Percentiles rank a stretch among this genome's conserved stretches.
phyloP scores from a whole-genome alignment of 1,140 invertebrate species.

The Archegozetes longisetosus region DNA sequence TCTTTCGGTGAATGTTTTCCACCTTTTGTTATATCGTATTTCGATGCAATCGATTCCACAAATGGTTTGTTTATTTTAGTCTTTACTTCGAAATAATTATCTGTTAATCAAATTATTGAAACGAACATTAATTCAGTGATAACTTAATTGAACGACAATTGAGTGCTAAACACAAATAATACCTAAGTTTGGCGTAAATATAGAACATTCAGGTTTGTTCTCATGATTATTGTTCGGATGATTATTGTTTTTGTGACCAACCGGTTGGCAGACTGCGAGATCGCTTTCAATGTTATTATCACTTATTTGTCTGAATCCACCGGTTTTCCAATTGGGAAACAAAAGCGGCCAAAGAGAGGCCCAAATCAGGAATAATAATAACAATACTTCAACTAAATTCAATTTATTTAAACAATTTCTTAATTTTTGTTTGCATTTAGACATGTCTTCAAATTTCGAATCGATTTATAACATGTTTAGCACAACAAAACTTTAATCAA shows the following conservation, averaged over 20 bases:
- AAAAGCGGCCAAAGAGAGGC: background rate
- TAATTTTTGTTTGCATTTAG: too few species aligned
- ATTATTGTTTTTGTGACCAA: background rate
- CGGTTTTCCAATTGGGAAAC: background rate
- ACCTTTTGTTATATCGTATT: conserved; percentile 32
- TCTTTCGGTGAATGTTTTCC: conserved; percentile 52
- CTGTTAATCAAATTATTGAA: too few species aligned
- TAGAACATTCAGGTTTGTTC: background rate
- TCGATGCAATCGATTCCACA: background rate
- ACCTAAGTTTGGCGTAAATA: background rate
- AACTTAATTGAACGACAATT: background rate
- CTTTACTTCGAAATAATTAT: background rate
- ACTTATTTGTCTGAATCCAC: background rate
- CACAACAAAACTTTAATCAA: too few species aligned
- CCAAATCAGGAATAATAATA: background rate
- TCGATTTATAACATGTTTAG: too few species aligned
- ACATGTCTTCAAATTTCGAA: too few species aligned
- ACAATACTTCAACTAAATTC: background rate
- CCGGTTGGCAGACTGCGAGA: background rate
- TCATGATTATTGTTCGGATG: too few species aligned
- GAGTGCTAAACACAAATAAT: background rate
- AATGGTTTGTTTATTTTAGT: background rate
- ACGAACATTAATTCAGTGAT: too few species aligned
- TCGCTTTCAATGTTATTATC: background rate
- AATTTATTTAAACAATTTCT: too few species aligned